Evolutionary conservation across 2,888 invertebrate species (phyloP).

Genomic region (Erebia aethiops): DNA sequence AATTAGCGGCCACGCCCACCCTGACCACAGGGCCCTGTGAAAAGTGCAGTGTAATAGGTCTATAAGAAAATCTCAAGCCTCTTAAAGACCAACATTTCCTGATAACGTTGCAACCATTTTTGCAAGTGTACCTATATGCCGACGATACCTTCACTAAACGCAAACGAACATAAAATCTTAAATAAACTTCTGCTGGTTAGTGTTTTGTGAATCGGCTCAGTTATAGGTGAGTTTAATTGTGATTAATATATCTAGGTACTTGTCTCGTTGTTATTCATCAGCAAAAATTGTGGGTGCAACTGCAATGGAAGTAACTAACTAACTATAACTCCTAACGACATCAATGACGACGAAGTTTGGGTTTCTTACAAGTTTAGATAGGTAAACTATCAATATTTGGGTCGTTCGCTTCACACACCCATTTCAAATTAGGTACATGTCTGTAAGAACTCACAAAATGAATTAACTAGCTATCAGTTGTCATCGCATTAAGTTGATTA

Average conservation of each 20-base stretch:
- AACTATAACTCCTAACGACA: too few species aligned
- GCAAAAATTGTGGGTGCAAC: slow-evolving; percentile 70
- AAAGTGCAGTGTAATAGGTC: too few species aligned
- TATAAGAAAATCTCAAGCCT: neutral
- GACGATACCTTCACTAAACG: too few species aligned
- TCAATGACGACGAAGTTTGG: too few species aligned
- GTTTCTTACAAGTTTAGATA: too few species aligned
- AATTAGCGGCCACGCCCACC: too few species aligned
- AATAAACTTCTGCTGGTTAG: neutral
- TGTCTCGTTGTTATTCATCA: slow-evolving; percentile 67
- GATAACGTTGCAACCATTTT: neutral
- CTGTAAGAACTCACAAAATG: neutral
- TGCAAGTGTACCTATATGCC: neutral
- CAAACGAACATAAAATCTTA: neutral
- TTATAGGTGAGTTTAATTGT: slow-evolving; percentile 56
- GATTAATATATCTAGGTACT: slow-evolving; percentile 63
- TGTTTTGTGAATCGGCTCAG: slow-evolving; percentile 52
- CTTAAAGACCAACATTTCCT: neutral
- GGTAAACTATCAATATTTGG: too few species aligned
- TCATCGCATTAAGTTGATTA: neutral
- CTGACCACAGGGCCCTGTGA: too few species aligned
- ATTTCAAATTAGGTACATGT: slow-evolving; percentile 31
- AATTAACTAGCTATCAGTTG: slow-evolving; percentile 5
- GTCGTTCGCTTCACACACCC: too few species aligned
- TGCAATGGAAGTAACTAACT: too few species aligned